Base-by-base conservation (phyloP, 2,113 vertebrate genomes). In the Hypanus sabinus region DNA sequence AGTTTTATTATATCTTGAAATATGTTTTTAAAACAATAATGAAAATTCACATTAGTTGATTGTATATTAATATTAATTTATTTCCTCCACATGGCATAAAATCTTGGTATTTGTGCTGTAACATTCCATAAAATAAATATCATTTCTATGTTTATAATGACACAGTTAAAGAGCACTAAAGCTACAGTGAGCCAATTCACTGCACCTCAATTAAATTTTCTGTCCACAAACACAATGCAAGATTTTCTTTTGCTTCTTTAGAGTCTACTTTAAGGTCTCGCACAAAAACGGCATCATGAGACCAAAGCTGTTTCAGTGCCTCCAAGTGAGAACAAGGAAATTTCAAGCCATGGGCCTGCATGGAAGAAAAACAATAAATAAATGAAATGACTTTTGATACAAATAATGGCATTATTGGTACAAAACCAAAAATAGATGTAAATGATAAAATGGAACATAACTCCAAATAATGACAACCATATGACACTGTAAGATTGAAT, bases 161-260 rank as follows among this genome's bases (percentile, higher is more conserved):
- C 14, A 92, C 65, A 73, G 38, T 73, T 22, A 93, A 75, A 93
- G 73, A 65, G 90, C 90, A 92, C 90, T 92, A 65, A 92, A 92
- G 71, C 68, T 68, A 65, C 87, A 71, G 71, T 6, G 38, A 65
- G 76, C 55, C 57, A 94, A 80, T 18, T 71, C 70, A 46, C 18
- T 94, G 36, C 68, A 97, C 97, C 94, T 96, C 95, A 94, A 99
- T 94, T 55, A 99, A 96, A 91, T 97, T 97, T 94, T 99, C 98
- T 10, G 97, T 96, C 98, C 98, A 99, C 2, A 99, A 96, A 0
- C 98, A 96, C 90, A 99, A 93, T 0, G 96, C 97, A 94, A 99
- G 96, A 93, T 96, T 97, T 95, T 97, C 95, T 95, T 97, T 98
- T 77, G 97, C 98, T 80, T 96, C 95, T 68, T 97, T 96, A 14